Evolutionary conservation across 1,140 invertebrate genomes (phyloP).

Genomic region (Euura saliciscinereae): DNA sequence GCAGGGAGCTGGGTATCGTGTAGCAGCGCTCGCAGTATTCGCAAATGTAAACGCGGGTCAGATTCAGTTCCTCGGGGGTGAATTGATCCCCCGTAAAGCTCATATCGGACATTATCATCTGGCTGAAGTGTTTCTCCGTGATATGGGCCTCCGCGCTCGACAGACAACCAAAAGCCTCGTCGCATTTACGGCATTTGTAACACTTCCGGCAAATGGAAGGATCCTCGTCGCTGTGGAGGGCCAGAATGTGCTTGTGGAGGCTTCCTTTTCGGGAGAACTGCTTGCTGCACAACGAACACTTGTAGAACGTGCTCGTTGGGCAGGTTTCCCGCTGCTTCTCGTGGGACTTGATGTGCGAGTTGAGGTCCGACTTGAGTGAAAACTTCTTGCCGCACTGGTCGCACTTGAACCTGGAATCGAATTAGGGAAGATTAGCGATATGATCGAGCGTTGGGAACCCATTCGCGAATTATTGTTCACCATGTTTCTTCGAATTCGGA

Average conservation of each 20-base stretch:
- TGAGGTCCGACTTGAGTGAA: constrained; percentile 29
- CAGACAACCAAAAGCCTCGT: constrained; percentile 14
- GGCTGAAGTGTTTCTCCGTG: not conserved
- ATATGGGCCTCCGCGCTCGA: constrained; percentile 12
- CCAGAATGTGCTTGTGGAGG: constrained; percentile 14
- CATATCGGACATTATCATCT: constrained; percentile 4
- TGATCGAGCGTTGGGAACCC: too few species aligned
- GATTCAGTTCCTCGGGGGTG: constrained; percentile 7
- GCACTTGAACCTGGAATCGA: constrained; percentile 18
- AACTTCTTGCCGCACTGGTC: constrained; percentile 34
- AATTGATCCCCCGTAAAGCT: constrained; percentile 2
- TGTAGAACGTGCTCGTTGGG: not conserved
- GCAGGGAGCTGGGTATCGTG: constrained; percentile 15
- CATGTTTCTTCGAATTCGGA: not conserved
- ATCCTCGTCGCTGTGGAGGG: not conserved
- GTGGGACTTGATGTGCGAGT: constrained; percentile 25
- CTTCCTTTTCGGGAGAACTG: constrained; percentile 16
- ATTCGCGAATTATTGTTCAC: not conserved
- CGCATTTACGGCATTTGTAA: constrained; percentile 19
- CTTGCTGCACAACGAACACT: constrained; percentile 16
- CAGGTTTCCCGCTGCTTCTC: not conserved
- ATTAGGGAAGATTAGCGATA: not conserved
- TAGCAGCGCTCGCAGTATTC: constrained; percentile 22
- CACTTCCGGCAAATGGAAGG: not conserved
- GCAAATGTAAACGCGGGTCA: constrained; percentile 13